Percentiles rank a stretch among this genome's conserved stretches.
These are phyloP conservation scores for Calameuta pallipes DNA, from an alignment of 2,888 invertebrate genomes.

Conservation along the genomic window DNA sequence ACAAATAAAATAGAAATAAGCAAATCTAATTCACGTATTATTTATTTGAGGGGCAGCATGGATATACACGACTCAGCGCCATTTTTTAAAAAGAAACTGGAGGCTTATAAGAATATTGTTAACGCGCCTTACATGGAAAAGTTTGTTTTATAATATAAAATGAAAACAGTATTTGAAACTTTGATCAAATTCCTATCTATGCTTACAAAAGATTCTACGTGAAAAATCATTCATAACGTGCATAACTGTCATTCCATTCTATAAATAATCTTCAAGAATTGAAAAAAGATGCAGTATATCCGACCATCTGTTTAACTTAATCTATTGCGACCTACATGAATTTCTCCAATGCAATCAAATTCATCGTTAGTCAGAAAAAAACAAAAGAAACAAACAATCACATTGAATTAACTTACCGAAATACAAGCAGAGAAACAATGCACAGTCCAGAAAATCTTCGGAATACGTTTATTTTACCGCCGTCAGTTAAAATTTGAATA, in stretches of 20 bases:
- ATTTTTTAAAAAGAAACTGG: neutral
- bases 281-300: neutral
- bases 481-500: neutral
- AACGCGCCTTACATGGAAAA: neutral
- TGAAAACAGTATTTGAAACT: neutral
- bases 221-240: neutral
- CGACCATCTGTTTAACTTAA: neutral
- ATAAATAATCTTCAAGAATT: neutral
- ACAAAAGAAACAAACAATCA: neutral
- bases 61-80: no score
- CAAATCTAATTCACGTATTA: neutral
- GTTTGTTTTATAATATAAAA: neutral
- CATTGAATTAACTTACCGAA: neutral
- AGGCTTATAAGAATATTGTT: neutral
- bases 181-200: neutral
- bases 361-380: neutral
- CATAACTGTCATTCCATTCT: neutral
- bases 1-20: neutral
- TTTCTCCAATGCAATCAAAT: neutral
- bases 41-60: neutral
- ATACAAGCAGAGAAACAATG: neutral
- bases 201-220: no score
- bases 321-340: neutral
- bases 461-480: neutral
- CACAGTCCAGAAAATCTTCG: neutral